These are phyloP conservation scores for Pyrocoelia pectoralis DNA, from an alignment of 2,888 invertebrate genomes.

Conservation along the genomic window DNA sequence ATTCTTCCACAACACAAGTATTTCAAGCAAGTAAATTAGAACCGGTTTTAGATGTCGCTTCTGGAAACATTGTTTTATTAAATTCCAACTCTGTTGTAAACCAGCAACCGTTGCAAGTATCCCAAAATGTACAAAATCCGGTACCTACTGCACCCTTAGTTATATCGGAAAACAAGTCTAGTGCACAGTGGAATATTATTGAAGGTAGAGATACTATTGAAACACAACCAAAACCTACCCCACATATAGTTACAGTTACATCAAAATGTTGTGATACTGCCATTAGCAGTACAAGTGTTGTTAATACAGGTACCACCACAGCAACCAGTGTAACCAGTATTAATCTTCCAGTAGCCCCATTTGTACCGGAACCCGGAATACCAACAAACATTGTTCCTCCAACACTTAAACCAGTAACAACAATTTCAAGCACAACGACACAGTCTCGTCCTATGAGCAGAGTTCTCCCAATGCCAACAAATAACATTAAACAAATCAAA, in stretches of 20 bases:
- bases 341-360: conserved; percentile 66
- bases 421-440: conserved; percentile 43
- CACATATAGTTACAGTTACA: conserved; percentile 31
- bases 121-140: conserved; percentile 39
- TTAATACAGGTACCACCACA: conserved; percentile 40
- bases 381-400: conserved; percentile 79
- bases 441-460: conserved; percentile 76
- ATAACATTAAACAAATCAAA: conserved; percentile 48
- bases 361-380: conserved; percentile 67
- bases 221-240: conserved; percentile 40
- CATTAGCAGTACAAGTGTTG: conserved; percentile 47
- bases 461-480: conserved; percentile 79
- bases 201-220: conserved; percentile 33
- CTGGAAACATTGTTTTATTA: conserved; percentile 72
- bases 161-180: conserved; percentile 28
- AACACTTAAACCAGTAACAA: conserved; percentile 61
- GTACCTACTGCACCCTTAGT: conserved; percentile 36
- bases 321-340: conserved; percentile 63
- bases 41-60: conserved; percentile 78
- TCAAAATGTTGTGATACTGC: conserved; percentile 43
- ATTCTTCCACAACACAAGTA: conserved; percentile 84
- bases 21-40: conserved; percentile 88
- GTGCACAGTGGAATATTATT: conserved; percentile 25
- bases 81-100: conserved; percentile 69
- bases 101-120: conserved; percentile 43